Percentiles rank a stretch among this genome's conserved stretches.
Conservation (phyloP, 2,797 vertebrate species). For the Phoeniculus purpureus region DNA sequence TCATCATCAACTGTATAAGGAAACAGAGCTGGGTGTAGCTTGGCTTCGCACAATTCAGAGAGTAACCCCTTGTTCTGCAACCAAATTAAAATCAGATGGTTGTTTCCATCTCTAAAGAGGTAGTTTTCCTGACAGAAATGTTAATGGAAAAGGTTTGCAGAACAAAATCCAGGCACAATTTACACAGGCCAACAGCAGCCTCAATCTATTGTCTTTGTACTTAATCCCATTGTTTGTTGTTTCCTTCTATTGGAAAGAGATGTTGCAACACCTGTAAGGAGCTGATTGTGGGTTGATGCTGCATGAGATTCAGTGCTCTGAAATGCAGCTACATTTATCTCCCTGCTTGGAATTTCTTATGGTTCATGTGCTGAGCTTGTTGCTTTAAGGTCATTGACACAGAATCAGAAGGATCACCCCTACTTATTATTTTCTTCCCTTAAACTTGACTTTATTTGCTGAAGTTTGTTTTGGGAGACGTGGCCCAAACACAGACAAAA, state of each 20-base stretch:
- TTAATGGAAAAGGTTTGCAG: conserved; percentile 57
- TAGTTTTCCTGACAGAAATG: conserved; percentile 46
- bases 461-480: neutral
- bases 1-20: conserved; percentile 37
- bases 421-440: neutral
- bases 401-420: neutral
- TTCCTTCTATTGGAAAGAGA: conserved; percentile 45
- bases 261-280: neutral
- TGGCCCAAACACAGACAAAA: neutral
- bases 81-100: conserved; percentile 67
- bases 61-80: conserved; percentile 49
- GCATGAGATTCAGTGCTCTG: neutral
- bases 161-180: conserved; percentile 58
- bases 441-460: neutral
- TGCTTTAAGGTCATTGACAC: neutral
- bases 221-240: neutral
- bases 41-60: neutral
- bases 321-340: neutral
- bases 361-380: neutral
- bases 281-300: conserved; percentile 1
- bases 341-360: neutral
- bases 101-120: conserved; percentile 34
- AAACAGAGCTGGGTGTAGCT: conserved; percentile 42
- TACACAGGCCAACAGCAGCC: conserved; percentile 18
- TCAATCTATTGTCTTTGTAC: conserved; percentile 44